These are phyloP conservation scores for Ichneumoninae sp. DNA, from an alignment of 2,888 invertebrate species.

Conservation along the genomic window DNA sequence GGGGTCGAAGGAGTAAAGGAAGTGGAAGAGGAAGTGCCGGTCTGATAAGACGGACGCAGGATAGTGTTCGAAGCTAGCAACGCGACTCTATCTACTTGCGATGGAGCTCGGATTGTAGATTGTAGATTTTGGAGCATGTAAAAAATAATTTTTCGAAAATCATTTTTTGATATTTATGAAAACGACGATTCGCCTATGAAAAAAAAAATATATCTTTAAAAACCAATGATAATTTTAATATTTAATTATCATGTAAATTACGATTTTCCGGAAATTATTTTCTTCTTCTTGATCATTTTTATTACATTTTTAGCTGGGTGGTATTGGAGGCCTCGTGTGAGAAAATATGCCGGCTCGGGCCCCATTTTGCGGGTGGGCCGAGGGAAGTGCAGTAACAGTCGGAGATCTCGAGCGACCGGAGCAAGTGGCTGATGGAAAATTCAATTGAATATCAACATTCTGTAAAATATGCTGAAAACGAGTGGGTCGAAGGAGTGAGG, in stretches of 20 bases:
- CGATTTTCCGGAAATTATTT: no score
- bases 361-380: constrained; percentile 3
- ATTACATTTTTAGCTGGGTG: no score
- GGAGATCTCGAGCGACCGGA: constrained; percentile 20
- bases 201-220: not conserved
- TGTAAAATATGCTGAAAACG: constrained; percentile 52
- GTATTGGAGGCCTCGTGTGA: no score
- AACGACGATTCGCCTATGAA: no score
- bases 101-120: no score
- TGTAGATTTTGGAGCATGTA: not conserved
- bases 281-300: no score
- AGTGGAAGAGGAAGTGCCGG: constrained; percentile 17
- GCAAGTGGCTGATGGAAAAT: constrained; percentile 56
- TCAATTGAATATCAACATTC: constrained; percentile 59
- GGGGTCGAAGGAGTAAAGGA: not conserved
- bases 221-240: not conserved
- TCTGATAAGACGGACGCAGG: constrained; percentile 26
- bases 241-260: no score
- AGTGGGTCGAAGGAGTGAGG: not conserved
- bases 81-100: no score
- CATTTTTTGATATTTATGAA: no score
- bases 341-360: not conserved
- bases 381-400: constrained; percentile 6
- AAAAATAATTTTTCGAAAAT: no score
- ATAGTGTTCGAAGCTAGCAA: no score